Evolutionary conservation across 2,888 invertebrate genomes (phyloP).

Genomic region (Amiota communis): DNA sequence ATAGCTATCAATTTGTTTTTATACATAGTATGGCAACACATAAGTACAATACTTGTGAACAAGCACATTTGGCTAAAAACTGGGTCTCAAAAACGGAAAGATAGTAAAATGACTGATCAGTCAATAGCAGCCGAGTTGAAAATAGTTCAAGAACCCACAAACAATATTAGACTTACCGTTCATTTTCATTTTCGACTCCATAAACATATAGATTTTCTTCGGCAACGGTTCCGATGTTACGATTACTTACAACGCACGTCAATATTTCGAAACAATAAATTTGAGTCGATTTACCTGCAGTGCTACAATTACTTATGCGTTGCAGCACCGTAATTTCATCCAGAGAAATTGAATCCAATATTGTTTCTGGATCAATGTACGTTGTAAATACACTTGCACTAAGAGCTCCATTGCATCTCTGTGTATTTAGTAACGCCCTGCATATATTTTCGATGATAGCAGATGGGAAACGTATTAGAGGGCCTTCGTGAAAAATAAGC

Average conservation of each 20-base stretch:
- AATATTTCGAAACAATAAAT: constrained; percentile 73
- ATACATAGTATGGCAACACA: too few species aligned
- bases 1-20: too few species aligned
- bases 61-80: too few species aligned
- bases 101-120: too few species aligned
- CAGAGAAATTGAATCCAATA: constrained; percentile 82
- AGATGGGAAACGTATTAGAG: constrained; percentile 71
- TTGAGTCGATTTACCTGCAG: constrained; percentile 71
- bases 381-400: constrained; percentile 83
- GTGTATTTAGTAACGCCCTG: constrained; percentile 83
- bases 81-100: too few species aligned
- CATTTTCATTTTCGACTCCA: constrained; percentile 73
- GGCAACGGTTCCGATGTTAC: constrained; percentile 24
- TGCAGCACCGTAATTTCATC: constrained; percentile 75
- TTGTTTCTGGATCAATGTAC: constrained; percentile 80
- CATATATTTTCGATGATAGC: constrained; percentile 82
- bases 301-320: constrained; percentile 73
- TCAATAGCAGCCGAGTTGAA: too few species aligned
- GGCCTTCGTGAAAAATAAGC: constrained; percentile 71
- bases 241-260: constrained; percentile 68
- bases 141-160: neutral
- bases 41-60: too few species aligned
- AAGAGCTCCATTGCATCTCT: constrained; percentile 81
- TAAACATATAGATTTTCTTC: constrained; percentile 65
- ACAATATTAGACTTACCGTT: constrained; percentile 55